Percentiles rank a stretch among this genome's conserved stretches.
Conservation (phyloP, 2,113 vertebrate species). For the Muscicapa adusta region DNA sequence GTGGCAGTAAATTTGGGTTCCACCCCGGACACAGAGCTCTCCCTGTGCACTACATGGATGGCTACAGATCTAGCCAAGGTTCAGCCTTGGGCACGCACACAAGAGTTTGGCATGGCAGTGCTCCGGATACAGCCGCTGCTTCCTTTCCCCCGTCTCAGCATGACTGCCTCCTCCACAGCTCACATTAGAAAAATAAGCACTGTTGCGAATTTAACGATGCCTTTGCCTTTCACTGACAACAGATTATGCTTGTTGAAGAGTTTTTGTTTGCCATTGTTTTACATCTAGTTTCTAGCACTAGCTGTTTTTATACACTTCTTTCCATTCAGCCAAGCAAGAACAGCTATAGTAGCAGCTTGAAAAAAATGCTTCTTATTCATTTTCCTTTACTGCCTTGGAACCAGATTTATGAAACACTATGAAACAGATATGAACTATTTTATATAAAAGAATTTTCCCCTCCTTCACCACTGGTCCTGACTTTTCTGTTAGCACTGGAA, state of each 20-base stretch:
- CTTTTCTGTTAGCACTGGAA: conserved; percentile 31
- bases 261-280: conserved; percentile 32
- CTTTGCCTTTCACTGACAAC: conserved; percentile 19
- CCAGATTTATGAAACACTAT: conserved; percentile 30
- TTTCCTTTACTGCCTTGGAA: conserved; percentile 30
- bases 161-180: not conserved
- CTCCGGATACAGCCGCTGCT: not conserved
- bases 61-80: not conserved
- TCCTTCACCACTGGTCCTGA: not conserved
- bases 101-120: not conserved
- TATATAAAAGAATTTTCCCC: conserved; percentile 18
- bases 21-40: not conserved
- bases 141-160: conserved; percentile 1
- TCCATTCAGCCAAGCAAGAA: conserved; percentile 7
- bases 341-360: not conserved
- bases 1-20: not conserved
- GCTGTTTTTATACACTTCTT: not conserved
- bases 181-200: conserved; percentile 10
- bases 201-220: conserved; percentile 3
- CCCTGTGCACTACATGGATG: not conserved
- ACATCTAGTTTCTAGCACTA: not conserved
- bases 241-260: conserved; percentile 22
- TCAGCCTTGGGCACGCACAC: fast-evolving
- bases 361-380: not conserved
- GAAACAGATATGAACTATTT: conserved; percentile 50